Evolutionary conservation across 2,888 invertebrate species (phyloP), one percentile per base, ranked within the genome.

Genomic region (Tuta absoluta): DNA sequence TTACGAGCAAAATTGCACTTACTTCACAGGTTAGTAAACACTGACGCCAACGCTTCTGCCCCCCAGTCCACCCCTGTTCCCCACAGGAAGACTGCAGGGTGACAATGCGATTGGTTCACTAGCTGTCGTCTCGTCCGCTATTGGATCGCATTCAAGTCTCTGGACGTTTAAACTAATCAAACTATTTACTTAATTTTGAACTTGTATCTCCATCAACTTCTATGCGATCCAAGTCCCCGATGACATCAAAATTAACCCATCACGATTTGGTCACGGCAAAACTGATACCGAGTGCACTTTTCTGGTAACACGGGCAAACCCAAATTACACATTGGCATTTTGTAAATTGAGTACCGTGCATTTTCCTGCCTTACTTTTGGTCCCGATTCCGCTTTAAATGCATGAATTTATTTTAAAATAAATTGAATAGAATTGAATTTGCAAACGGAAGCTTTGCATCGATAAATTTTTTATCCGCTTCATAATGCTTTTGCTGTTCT

Each of bases 1-100:
- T 91, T 91, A 87, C 85, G 88, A 91, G 87, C 91, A 89, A 90
- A 91, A 91, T 91, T 91, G 91, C 91, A 91, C 91, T 91, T 91
- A 90, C 86, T 90, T 91, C 89, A 89, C 91, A 91, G 91, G 91
- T 91, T 91, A 91, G 91, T 91, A 91, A 86, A 78, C 87, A 87
- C 89, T 80, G 82, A 87, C 84, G 87, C 89, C 87, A 87, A 88
- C 84, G 90, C 89, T 89, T 88, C 84, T 82, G 82, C 84, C 87
- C 87, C 85, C 91, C 91, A 89, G 90, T 90, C 89, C 90, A 89
- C 90, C 91, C 91, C 91, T 90, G 90, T 89, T 86, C 81, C 85
- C 82, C 80, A 87, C 86, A 89, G 91, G 91, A 91, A 90, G 91
- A 90, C 91, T 90, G 91, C 89, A 87, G 91, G 90, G 89, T 87